Evolutionary conservation across 2,113 vertebrate species (phyloP).

Genomic region (Protomyctophum bolini): DNA sequence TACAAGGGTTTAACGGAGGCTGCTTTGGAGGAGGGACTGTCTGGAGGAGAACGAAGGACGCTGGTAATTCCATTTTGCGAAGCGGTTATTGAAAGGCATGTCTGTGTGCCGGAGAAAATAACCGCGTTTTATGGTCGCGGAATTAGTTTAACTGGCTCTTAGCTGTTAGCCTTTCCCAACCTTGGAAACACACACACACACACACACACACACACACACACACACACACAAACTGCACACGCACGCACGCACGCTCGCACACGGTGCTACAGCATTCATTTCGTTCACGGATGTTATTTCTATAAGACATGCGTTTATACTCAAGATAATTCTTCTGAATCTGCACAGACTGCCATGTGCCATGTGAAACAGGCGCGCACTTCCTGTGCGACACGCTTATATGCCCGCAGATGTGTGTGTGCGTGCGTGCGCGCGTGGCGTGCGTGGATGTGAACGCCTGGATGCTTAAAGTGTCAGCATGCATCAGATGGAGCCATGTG

Average conservation of each 20-base stretch:
- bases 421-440: neutral
- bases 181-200: neutral
- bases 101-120: conserved; percentile 9
- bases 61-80: conserved; percentile 36
- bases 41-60: conserved; percentile 52
- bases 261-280: neutral
- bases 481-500: no score
- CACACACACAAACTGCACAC: neutral
- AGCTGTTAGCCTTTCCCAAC: neutral
- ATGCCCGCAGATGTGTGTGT: neutral
- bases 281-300: neutral
- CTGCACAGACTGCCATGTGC: neutral
- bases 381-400: neutral
- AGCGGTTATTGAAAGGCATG: conserved; percentile 25
- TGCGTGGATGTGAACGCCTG: conserved; percentile 36
- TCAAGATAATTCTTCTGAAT: neutral
- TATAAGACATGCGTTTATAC: no score
- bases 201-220: neutral
- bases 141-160: no score
- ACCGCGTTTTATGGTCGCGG: neutral
- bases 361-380: neutral
- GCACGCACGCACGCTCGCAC: neutral
- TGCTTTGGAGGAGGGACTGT: conserved; percentile 8
- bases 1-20: no score
- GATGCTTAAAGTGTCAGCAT: no score